Evolutionary conservation across 2,797 vertebrate species (phyloP).

Genomic region (Diceros bicornis): DNA sequence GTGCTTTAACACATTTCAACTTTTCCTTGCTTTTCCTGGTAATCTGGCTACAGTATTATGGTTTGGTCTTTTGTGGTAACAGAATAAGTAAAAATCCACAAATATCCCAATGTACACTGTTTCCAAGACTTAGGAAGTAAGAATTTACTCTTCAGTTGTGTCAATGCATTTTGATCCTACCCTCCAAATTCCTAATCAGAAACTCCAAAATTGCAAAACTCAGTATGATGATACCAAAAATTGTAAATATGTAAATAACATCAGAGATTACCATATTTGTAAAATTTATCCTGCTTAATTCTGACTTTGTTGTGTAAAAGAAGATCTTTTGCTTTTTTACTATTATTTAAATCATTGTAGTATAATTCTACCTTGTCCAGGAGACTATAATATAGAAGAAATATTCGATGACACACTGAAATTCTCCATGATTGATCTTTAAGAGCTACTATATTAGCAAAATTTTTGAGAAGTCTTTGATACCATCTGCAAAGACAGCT

Average conservation of each 20-base stretch:
- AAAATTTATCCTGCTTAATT: not conserved
- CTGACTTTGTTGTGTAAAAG: not conserved
- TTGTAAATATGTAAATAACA: not conserved
- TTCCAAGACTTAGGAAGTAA: not conserved
- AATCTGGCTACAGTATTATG: not conserved
- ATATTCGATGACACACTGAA: conserved; percentile 19
- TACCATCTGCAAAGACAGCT: not conserved
- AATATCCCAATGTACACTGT: not conserved
- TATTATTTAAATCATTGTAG: not conserved
- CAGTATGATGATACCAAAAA: not conserved
- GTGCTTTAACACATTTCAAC: conserved; percentile 10
- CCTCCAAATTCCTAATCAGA: not conserved
- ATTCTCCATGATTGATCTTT: not conserved
- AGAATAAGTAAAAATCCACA: conserved; percentile 46
- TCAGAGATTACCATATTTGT: not conserved
- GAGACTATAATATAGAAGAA: not conserved
- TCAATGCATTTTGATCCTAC: not conserved
- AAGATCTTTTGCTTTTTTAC: not conserved
- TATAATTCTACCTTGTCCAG: not conserved
- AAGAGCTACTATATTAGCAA: conserved; percentile 20
- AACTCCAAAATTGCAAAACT: not conserved
- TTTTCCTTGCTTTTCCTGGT: conserved; percentile 49
- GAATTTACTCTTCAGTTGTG: not conserved
- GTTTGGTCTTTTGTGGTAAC: not conserved
- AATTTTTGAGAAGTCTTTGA: not conserved